These are phyloP conservation scores for Setipinna tenuifilis DNA, from an alignment of 2,797 vertebrate genomes.

Conservation along the genomic window DNA sequence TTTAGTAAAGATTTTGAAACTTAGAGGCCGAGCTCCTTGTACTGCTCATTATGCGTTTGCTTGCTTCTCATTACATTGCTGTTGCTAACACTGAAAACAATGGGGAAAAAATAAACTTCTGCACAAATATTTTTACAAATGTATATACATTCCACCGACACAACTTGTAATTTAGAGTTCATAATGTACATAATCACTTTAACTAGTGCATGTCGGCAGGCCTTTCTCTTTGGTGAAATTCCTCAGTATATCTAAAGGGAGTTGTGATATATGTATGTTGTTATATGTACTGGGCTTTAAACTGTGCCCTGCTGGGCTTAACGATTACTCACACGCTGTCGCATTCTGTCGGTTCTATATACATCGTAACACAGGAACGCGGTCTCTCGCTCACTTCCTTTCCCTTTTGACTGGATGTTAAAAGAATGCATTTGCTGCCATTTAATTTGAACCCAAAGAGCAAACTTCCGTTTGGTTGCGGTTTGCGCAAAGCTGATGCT, in stretches of 20 bases:
- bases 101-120: too few species aligned
- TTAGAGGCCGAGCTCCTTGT: too few species aligned
- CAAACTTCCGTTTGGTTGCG: conserved; percentile 82
- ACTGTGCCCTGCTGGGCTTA: not conserved
- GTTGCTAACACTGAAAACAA: too few species aligned
- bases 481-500: conserved; percentile 83
- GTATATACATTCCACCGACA: too few species aligned
- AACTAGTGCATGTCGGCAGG: not conserved
- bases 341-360: not conserved
- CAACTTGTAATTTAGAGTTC: too few species aligned
- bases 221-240: not conserved
- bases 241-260: not conserved
- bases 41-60: too few species aligned
- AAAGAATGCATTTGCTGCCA: conserved; percentile 14
- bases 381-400: not conserved
- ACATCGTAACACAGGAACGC: not conserved
- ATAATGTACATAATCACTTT: not conserved
- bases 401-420: not conserved
- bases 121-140: too few species aligned
- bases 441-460: conserved; percentile 80
- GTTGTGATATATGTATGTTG: conserved; percentile 4
- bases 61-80: too few species aligned
- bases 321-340: not conserved
- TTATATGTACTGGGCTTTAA: not conserved
- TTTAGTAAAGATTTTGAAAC: not conserved